These are phyloP conservation scores for Patella pellucida DNA, from an alignment of 2,888 invertebrate genomes.

Conservation along the genomic window DNA sequence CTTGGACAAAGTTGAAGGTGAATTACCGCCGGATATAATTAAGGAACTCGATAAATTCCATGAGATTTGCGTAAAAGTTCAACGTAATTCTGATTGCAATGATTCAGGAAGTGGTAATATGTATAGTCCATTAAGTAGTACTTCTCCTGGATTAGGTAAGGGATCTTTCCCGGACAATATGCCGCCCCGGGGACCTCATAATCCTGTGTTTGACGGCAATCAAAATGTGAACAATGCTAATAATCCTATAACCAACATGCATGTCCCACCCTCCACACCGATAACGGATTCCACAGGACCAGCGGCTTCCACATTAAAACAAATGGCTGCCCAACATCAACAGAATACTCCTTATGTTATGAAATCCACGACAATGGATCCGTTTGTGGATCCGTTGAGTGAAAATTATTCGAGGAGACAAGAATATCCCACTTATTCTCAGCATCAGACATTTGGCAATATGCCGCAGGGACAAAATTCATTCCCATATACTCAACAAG, in stretches of 20 bases:
- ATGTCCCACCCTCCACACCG: conserved; percentile 26
- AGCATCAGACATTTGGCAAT: conserved; percentile 26
- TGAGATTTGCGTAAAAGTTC: conserved; percentile 50
- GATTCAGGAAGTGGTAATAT: conserved; percentile 34
- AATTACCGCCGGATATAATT: conserved; percentile 46
- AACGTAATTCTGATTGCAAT: conserved; percentile 50
- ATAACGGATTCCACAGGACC: conserved; percentile 76
- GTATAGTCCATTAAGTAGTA: conserved; percentile 38
- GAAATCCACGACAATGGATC: conserved; percentile 57
- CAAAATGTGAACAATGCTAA: conserved; percentile 25
- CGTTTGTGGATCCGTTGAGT: conserved; percentile 22
- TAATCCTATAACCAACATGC: conserved; percentile 24
- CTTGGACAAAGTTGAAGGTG: conserved; percentile 80
- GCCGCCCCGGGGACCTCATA: conserved; percentile 23
- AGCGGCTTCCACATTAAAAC: conserved; percentile 94
- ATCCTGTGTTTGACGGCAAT: conserved; percentile 33
- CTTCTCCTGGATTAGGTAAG: conserved; percentile 44
- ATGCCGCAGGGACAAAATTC: conserved; percentile 16
- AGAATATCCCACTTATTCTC: conserved; percentile 35
- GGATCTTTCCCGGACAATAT: conserved; percentile 31
- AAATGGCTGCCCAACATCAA: conserved; percentile 97
- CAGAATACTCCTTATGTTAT: conserved; percentile 72
- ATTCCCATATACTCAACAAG: conserved; percentile 24
- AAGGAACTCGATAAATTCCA: conserved; percentile 60
- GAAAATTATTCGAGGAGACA: conserved; percentile 40